Percentiles rank a stretch among this genome's conserved stretches.
phyloP scores from a whole-genome alignment of 2,888 invertebrate genomes.

The Caenorhabditis imperialis region DNA sequence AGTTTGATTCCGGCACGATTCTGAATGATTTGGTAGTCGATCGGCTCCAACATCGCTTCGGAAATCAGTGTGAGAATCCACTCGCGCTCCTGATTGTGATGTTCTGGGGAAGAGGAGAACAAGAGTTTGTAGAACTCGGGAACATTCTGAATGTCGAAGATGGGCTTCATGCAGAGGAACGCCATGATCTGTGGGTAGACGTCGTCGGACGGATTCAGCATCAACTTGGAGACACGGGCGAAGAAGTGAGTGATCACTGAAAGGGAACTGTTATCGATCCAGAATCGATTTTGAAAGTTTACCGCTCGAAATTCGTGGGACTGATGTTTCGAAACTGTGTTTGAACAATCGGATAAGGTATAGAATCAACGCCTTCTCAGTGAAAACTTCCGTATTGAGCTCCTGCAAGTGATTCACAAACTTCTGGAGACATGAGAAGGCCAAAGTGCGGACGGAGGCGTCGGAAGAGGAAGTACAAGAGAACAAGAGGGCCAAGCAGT shows the following conservation, averaged over 20 bases:
- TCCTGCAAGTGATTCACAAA: slow-evolving; percentile 63
- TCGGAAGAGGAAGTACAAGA: slow-evolving; percentile 61
- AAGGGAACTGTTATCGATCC: slow-evolving; percentile 3
- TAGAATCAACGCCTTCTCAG: slow-evolving; percentile 59
- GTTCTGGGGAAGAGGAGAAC: slow-evolving; percentile 85
- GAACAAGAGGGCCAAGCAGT: slow-evolving; percentile 68
- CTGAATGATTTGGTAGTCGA: slow-evolving; percentile 85
- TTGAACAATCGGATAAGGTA: slow-evolving; percentile 68
- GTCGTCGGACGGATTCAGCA: slow-evolving; percentile 85
- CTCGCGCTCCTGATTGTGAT: slow-evolving; percentile 83
- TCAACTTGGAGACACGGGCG: slow-evolving; percentile 84
- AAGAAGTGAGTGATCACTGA: slow-evolving; percentile 84
- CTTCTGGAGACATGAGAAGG: slow-evolving; percentile 63
- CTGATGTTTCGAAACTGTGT: slow-evolving; percentile 60
- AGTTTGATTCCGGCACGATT: slow-evolving; percentile 60
- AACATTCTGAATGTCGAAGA: slow-evolving; percentile 86
- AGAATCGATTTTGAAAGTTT: slow-evolving; percentile 10
- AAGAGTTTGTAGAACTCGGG: slow-evolving; percentile 91
- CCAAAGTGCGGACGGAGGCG: slow-evolving; percentile 56
- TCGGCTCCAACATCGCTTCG: slow-evolving; percentile 86
- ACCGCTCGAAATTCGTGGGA: slow-evolving; percentile 64
- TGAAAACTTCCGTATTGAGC: slow-evolving; percentile 65
- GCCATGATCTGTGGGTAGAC: slow-evolving; percentile 87
- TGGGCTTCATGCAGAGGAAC: slow-evolving; percentile 86
- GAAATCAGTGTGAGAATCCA: slow-evolving; percentile 87